Base-by-base conservation (phyloP, 2,113 vertebrate genomes). In the Typhlomys cinereus region DNA sequence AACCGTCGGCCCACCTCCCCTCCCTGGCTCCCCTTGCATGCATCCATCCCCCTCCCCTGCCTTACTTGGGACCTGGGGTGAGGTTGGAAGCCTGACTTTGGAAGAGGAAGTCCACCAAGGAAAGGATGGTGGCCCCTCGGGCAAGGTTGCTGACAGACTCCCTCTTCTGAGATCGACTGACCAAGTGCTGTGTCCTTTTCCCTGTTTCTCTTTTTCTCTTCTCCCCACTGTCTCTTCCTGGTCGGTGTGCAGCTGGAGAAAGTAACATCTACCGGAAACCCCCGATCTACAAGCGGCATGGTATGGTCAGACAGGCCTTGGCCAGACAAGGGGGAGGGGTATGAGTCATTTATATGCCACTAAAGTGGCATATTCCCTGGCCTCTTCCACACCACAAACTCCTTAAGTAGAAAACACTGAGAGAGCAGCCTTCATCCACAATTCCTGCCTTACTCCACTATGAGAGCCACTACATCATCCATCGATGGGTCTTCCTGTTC, bases 211-310 rank as follows among this genome's bases (percentile, higher is more conserved):
- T 85, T 36, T 98, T 96, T 98, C 93, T 97, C 87, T 57, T 96
- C 98, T 83, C 39, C 71, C 44, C 57, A 2, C 36, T 70, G 36
- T 46, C 64, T 89, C 71, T 89, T 71, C 86, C 73, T 48, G 84
- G 21, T 84, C 89, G 79, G 75, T 91, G 78, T 89, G 99, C 99
- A 97, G 98, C 99, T 83, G 99, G 98, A 91, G 99, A 99, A 93
- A 99, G 99, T 96, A 99, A 99, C 98, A 99, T 99, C 99, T 99
- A 99, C 98, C 98, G 99, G 98, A 99, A 99, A 95, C 99, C 99
- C 14, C 99, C 99, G 97, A 99, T 99, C 99, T 99, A 99, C 98
- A 99, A 99, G 97, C 98, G 98, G 97, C 98, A 99, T 97, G 99
- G 99, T 99, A 99, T 0, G 94, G 88, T 82, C 97, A 97, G 87